A percentile compares a stretch with the other conserved stretches of the same genome.
Evolutionary conservation across 2,113 vertebrate genomes (phyloP).

Genomic region (Passer domesticus): DNA sequence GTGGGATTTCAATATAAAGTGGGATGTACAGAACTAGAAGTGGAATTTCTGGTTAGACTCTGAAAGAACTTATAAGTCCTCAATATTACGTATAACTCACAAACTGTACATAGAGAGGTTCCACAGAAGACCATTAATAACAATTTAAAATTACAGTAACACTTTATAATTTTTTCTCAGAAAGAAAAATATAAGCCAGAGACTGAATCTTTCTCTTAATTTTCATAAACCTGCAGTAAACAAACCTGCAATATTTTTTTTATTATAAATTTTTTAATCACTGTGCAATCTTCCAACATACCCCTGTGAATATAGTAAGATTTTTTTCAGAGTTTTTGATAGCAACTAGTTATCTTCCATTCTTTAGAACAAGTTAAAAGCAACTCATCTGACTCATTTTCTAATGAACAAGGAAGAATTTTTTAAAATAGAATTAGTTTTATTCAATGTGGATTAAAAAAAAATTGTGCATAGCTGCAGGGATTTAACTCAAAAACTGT

Average conservation of each 20-base stretch:
- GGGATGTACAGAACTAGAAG: not conserved
- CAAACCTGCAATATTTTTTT: not conserved
- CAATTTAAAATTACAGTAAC: not conserved
- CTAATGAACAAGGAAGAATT: not conserved
- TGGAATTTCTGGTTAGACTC: not conserved
- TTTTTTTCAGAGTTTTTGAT: not conserved
- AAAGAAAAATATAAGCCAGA: not conserved
- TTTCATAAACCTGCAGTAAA: not conserved
- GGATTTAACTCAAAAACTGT: not conserved
- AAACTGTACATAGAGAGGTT: not conserved
- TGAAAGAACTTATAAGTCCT: not conserved
- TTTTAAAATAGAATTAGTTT: not conserved
- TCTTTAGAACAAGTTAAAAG: not conserved
- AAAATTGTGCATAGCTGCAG: not conserved
- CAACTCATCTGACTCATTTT: not conserved
- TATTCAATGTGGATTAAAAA: not conserved
- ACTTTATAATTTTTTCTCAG: not conserved
- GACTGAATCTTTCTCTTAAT: not conserved
- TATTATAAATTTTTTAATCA: not conserved
- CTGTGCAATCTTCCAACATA: not conserved
- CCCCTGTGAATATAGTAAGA: not conserved
- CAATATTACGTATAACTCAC: accelerated
- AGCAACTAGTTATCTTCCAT: not conserved
- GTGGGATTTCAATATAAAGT: not conserved
- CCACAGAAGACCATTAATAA: not conserved